Evolutionary conservation across 2,797 vertebrate genomes (phyloP).

Genomic region (Tokudaia tokunoshimensis): DNA sequence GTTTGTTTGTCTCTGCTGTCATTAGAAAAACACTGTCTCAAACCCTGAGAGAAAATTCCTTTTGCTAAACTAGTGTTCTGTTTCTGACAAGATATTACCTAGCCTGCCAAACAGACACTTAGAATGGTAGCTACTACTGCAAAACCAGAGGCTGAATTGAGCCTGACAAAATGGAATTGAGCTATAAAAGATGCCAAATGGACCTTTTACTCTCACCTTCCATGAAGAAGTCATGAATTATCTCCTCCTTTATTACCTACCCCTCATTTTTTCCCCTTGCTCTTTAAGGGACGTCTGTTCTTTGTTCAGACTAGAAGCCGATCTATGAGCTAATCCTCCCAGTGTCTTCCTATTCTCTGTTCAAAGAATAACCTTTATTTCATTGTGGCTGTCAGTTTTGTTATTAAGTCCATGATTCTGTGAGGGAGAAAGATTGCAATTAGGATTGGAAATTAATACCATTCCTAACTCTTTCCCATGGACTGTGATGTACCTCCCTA

Average conservation of each 20-base stretch:
- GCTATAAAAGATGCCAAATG: not conserved
- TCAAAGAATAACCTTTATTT: not conserved
- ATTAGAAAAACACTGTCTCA: not conserved
- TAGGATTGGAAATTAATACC: not conserved
- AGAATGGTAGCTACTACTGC: not conserved
- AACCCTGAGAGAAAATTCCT: not conserved
- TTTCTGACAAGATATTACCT: not conserved
- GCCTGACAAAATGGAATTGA: not conserved
- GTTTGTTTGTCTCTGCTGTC: not conserved
- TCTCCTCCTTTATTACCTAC: not conserved
- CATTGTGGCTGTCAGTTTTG: not conserved
- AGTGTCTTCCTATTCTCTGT: not conserved
- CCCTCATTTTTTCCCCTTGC: not conserved
- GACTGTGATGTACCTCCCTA: not conserved
- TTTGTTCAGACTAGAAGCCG: not conserved
- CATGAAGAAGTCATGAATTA: not conserved
- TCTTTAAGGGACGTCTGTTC: not conserved
- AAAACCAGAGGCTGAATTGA: not conserved
- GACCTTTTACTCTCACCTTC: not conserved
- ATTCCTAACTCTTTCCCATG: not conserved
- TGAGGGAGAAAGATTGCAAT: not conserved
- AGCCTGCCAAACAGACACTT: not conserved
- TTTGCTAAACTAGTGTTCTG: not conserved
- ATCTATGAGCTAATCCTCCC: not conserved
- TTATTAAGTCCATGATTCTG: not conserved